Base-by-base conservation (phyloP, 2,797 vertebrate genomes). In the Fringilla coelebs region DNA sequence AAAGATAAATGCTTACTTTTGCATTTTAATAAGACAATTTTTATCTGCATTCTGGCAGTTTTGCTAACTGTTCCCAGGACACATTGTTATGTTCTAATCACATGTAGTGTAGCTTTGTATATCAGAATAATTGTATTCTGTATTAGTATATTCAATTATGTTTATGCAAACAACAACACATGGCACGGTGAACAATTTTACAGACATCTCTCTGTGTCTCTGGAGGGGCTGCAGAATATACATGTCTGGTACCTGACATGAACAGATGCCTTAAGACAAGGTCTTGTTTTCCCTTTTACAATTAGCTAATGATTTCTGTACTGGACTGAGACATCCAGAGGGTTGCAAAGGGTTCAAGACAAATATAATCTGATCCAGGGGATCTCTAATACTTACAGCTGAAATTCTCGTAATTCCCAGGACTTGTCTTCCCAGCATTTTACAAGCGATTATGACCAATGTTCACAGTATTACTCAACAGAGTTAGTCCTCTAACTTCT, bases 51-150 rank as follows among this genome's bases (percentile, higher is more conserved):
- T 94, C 80, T 91, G 94, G 75, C 78, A 95, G 60, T 96, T 97
- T 93, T 93, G 72, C 76, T 97, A 97, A 96, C 88, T 93, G 92
- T 89, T 96, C 95, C 94, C 92, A 93, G 82, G 94, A 80, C 76
- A 82, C 92, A 36, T 36, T 89, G 63, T 87, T 96, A 94, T 89
- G 89, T 94, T 96, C 92, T 95, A 96, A 96, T 86, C 81, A 94
- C 71, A 86, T 68, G 57, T 91, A 77, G 60, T 58, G 40, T 72
- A 89, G 48, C 52, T 93, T 90, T 66, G 85, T 38, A 32, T 74
- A 84, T 57, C 61, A 93, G 60, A 92, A 88, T 85, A 95, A 95
- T 85, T 74, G 20, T 78, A 78, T 83, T 84, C 71, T 65, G 49
- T 73, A 57, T 63, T 52, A 92, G n/a, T 43, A 65, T 43, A 62